phyloP scores from a whole-genome alignment of 2,888 invertebrate species.

The Amphipoea oculea region DNA sequence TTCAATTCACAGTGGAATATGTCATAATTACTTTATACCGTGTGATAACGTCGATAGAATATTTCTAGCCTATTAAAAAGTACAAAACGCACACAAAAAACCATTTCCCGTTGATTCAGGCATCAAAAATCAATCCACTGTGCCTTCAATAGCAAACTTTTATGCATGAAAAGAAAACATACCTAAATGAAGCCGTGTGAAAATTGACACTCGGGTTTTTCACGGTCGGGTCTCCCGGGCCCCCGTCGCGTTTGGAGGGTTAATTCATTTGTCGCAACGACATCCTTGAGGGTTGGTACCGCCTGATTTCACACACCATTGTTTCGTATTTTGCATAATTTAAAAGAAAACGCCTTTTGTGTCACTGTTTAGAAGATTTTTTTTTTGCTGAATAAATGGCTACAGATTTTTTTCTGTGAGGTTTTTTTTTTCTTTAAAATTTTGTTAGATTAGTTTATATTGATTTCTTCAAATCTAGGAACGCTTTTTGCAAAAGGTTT shows the following conservation, averaged over 20 bases:
- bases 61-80: background rate
- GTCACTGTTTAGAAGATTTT: background rate
- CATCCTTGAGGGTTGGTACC: conserved; percentile 59
- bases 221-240: conserved; percentile 49
- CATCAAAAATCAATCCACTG: conserved; percentile 42
- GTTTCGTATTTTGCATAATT: conserved; percentile 66
- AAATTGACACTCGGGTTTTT: conserved; percentile 64
- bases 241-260: conserved; percentile 67
- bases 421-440: background rate
- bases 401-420: background rate
- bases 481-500: background rate
- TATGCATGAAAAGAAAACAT: conserved; percentile 63
- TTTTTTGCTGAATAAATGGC: background rate
- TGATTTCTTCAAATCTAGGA: background rate
- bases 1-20: too few species aligned
- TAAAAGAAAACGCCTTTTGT: conserved; percentile 46
- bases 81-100: background rate
- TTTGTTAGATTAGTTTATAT: background rate
- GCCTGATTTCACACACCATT: conserved; percentile 68
- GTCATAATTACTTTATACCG: too few species aligned
- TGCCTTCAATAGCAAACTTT: conserved; percentile 43
- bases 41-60: background rate
- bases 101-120: conserved; percentile 11
- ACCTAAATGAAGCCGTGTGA: conserved; percentile 62
- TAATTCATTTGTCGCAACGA: conserved; percentile 64